Evolutionary conservation across 1,140 invertebrate species (phyloP), one percentile per base, ranked within the genome.

Genomic region (Ctenoplectra terminalis): DNA sequence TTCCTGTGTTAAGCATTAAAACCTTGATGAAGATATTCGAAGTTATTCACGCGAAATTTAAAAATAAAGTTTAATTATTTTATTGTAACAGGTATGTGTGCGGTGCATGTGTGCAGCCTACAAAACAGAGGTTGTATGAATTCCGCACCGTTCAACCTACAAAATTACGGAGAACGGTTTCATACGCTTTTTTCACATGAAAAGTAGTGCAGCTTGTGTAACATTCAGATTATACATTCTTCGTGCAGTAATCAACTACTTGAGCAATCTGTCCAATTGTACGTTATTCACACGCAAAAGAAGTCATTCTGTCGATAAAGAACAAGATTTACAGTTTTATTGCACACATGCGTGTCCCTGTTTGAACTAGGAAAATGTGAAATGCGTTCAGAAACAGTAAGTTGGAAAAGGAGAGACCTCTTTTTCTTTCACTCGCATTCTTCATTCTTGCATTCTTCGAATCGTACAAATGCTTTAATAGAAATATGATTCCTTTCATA

Each of bases 141-240:
- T 34, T 43, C 26, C 40, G 1, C 15, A 15, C n/a, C 20, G n/a
- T 20, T n/a, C 40, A 61, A 61, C 40, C 40, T 74, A 34, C 20
- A 48, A 74, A 56, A 72, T 72, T 56, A 61, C 43, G 23, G 56
- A 61, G 71, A 74, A 74, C 29, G 40, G 56, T 66, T 66, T 54
- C 60, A 17, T 66, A 54, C 73, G n/a, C 34, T 52, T 54, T 64
- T 61, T 76, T 76, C 46, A 66, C 61, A 37, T 54, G 46, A 54
- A 54, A 66, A 76, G 61, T 76, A 31, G 73, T 9, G 60, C 60
- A 29, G 4, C 61, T 76, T 66, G 60, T 31, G 61, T 13, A 66
- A 76, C 46, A 52, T 40, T 40, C 1, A 40, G 60, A 66, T 66
- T 76, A 66, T 20, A 15, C 73, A 13, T 40, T 76, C n/a, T 74